Base-by-base conservation (phyloP, 2,113 vertebrate species). In the Myotis yumanensis region DNA sequence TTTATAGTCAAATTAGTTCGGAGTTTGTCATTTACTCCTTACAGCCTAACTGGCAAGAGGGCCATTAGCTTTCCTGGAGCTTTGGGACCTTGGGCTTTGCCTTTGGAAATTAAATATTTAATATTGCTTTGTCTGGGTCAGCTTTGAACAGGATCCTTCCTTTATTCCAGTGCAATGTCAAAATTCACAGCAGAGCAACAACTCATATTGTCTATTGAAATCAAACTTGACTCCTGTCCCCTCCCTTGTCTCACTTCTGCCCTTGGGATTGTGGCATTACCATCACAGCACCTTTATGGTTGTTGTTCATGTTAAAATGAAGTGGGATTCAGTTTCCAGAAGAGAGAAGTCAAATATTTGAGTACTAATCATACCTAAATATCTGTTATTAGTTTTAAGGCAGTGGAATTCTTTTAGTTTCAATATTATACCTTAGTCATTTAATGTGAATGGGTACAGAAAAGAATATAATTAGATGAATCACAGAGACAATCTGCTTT, bases 281-380 rank as follows among this genome's bases (percentile, higher is more conserved):
- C 96, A 95, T 98, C 96, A 96, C 89, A 46, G 94, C 98, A 93
- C 94, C 97, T 97, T 92, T 96, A 87, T 97, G 98, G 96, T 97
- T 96, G 93, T 93, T 98, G 95, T 95, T 98, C 97, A 89, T 97
- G 98, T 96, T 98, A 97, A 98, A 98, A 98, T 98, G 96, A 98
- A 98, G 97, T 97, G 97, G 98, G 98, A 98, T 98, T 97, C 98
- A 97, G 94, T 96, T 97, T 95, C 90, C 98, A 97, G 97, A 98
- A 97, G 97, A 97, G 97, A 97, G 90, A 89, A 97, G 97, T 96
- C 96, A 98, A 98, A 98, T 98, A 98, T 97, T 96, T 96, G 98
- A 98, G 91, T 96, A 96, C 96, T 98, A 97, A 98, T 98, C 97
- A 98, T 97, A 97, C 96, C 96, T 97, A 48, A 18, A 83, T 75